Evolutionary conservation across 2,888 invertebrate species (phyloP).

Genomic region (Nemotelus nigrinus): DNA sequence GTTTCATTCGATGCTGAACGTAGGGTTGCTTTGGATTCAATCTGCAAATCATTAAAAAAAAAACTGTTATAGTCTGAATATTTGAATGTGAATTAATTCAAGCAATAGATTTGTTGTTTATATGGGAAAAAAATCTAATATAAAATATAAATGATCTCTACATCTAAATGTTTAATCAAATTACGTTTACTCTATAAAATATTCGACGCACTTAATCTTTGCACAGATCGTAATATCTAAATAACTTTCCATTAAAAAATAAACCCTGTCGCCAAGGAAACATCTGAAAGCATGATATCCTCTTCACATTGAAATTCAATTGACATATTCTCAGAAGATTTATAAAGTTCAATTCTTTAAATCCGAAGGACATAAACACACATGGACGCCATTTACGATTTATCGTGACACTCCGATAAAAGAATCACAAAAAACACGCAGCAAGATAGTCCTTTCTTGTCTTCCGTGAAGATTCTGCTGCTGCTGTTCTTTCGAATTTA

Average conservation of each 20-base stretch:
- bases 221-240: too few species aligned
- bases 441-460: neutral
- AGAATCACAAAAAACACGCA: conserved; percentile 36
- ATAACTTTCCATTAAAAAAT: too few species aligned
- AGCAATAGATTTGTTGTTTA: too few species aligned
- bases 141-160: too few species aligned
- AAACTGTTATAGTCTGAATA: too few species aligned
- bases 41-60: conserved; percentile 47
- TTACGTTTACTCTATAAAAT: too few species aligned
- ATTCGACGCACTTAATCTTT: too few species aligned
- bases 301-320: conserved; percentile 50
- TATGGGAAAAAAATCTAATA: too few species aligned
- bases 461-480: conserved; percentile 2
- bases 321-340: conserved; percentile 38
- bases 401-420: conserved; percentile 48
- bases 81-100: too few species aligned
- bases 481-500: conserved; percentile 6
- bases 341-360: conserved; percentile 15
- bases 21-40: conserved; percentile 54
- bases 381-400: conserved; percentile 28
- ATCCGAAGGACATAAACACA: conserved; percentile 19
- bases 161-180: too few species aligned
- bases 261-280: too few species aligned
- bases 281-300: too few species aligned
- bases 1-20: conserved; percentile 58